Evolutionary conservation across 2,113 vertebrate species (phyloP), one percentile per base, ranked within the genome.

Genomic region (Oreochromis aureus): DNA sequence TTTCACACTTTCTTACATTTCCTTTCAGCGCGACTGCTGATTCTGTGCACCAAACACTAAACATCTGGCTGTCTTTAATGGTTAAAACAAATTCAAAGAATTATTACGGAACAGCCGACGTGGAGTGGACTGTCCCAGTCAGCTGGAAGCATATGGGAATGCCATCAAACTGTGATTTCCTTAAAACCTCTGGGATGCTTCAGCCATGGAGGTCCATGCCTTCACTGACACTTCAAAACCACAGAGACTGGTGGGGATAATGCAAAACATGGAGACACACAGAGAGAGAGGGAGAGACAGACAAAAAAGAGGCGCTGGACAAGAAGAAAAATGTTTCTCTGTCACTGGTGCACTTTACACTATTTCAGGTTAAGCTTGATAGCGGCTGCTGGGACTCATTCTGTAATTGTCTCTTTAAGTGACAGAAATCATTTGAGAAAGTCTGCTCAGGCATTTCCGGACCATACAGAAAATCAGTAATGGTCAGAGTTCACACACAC

Each of bases 161-260:
- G 94, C 95, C 96, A 95, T 96, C 95, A 97, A 90, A 94, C 87
- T 92, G 95, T 95, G 97, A 97, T 97, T 96, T 97, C 96, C 96
- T 93, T 91, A 94, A 97, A 97, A 97, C 96, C 96, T 97, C 95
- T 96, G 95, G 94, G 93, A 16, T 93, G 96, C 94, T 95, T 96
- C 95, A 90, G 96, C 95, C 95, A 90, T 95, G 96, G 96, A 96
- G 95, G 96, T 97, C 96, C 94, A 87, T 27, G 51, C 80, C 87
- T 89, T 84, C 90, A 15, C 85, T 85, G 58, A 87, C 93, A 92
- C 93, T 93, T 93, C 83, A 95, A 93, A 95, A 89, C 91, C 90
- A 18, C 87, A 91, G 82, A 82, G 86, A 86, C 81, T 46, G 81
- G 90, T 87, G 91, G 89, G 81, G 93, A 94, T 95, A 94, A 96